Base-by-base conservation (phyloP, 92 coral and sea anemone species). In the Anthopleura xanthogrammica region DNA sequence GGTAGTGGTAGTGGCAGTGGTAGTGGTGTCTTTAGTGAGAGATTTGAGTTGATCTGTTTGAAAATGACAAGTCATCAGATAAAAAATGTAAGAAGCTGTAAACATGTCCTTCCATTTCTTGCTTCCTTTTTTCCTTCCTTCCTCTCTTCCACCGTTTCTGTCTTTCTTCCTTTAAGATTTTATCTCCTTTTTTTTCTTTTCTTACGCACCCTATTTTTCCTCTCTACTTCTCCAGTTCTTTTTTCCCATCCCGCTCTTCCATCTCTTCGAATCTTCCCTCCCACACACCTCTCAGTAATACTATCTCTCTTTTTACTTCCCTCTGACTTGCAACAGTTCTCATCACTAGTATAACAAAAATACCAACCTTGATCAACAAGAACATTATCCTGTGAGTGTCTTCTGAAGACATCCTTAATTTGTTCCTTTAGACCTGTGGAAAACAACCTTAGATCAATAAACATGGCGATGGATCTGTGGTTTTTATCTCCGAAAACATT, bases 321-420 rank as follows among this genome's bases (percentile, higher is more conserved):
- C 8, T 78, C 29, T 29, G 36, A 29, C 36, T 29, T 29, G 36
- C 36, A 29, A 29, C 36, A 43, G 12, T 46, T n/a, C 20, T 13
- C 17, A 41, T 43, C 57, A 42, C 12, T n/a, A 16, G 58, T 0
- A 8, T 77, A 23, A 55, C 29, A 22, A 24, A 23, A 23, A 55
- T 12, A 77, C 87, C 58, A 48, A 84, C 87, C 88, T 16, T 87
- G 60, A 14, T 68, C 62, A n/a, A 92, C 75, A 17, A 91, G 88
- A 68, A 68, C 17, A 23, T 91, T 92, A n/a, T 91, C 98, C 24
- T 83, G 70, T 2, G 98, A 93, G 13, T 81, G 85, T 46, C 92
- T 75, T 87, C 95, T 87, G 52, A 93, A 85, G 54, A 93, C 91
- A 64, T 91, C 86, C 62, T 91, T 90, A 40, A 93, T 93, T 78